These are phyloP conservation scores for Drosophila austrosaltans DNA, from an alignment of 2,888 invertebrate genomes.

Conservation along the genomic window DNA sequence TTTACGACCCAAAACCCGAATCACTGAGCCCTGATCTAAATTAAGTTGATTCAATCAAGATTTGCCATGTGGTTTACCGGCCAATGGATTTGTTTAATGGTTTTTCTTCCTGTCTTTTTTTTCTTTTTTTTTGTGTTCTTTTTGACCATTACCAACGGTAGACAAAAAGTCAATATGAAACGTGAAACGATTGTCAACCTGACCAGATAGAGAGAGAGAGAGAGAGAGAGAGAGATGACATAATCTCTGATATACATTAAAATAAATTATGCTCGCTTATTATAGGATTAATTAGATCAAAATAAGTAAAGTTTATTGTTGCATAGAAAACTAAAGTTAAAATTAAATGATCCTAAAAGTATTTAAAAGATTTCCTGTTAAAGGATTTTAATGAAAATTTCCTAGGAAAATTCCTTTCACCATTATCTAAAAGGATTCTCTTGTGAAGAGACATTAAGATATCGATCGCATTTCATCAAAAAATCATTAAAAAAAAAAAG, in stretches of 20 bases:
- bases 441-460: conserved; percentile 18
- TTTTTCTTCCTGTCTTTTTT: conserved; percentile 23
- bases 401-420: neutral
- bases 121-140: neutral
- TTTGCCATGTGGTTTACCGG: conserved; percentile 60
- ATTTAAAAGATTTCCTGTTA: neutral
- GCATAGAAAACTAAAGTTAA: no score
- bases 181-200: conserved; percentile 62
- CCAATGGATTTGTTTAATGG: conserved; percentile 76
- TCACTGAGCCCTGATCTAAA: conserved; percentile 74
- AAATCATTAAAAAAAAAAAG: neutral
- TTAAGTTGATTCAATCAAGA: conserved; percentile 77
- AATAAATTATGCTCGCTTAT: no score
- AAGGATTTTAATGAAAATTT: neutral
- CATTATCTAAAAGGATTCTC: neutral
- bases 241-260: conserved; percentile 55
- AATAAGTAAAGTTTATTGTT: no score
- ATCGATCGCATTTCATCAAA: conserved; percentile 30
- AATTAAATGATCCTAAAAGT: conserved; percentile 15
- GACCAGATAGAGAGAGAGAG: neutral
- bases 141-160: conserved; percentile 14
- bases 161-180: conserved; percentile 69
- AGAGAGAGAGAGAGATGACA: conserved; percentile 35
- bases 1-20: conserved; percentile 74
- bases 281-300: no score